A percentile compares a stretch with the other conserved stretches of the same genome.
Evolutionary conservation across 2,797 vertebrate species (phyloP).

Genomic region (Mus caroli): DNA sequence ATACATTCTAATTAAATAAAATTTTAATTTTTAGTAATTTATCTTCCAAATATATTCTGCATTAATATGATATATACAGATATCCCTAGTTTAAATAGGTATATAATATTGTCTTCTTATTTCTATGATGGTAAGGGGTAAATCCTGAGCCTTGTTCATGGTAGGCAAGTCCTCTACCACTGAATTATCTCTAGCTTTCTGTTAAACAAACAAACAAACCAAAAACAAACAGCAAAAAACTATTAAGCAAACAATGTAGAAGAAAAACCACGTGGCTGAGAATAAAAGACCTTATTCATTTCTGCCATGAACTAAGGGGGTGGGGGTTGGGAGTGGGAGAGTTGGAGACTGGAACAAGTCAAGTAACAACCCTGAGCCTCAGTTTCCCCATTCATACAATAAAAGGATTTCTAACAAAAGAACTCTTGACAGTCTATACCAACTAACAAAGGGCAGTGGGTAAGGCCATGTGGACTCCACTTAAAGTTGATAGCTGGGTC

Average conservation of each 20-base stretch:
- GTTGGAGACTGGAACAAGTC: constrained; percentile 2
- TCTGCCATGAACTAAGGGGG: constrained; percentile 8
- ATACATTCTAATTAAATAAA: constrained; percentile 32
- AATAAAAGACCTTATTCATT: constrained; percentile 2
- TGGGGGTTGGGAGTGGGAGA: background rate
- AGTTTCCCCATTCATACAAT: background rate
- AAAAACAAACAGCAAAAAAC: background rate
- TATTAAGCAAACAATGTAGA: background rate
- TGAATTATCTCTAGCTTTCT: background rate
- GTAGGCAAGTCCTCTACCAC: background rate
- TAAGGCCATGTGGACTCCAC: background rate
- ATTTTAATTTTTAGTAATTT: constrained; percentile 31
- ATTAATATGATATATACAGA: background rate
- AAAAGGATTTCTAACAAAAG: background rate
- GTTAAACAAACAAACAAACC: background rate
- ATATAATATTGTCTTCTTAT: constrained; percentile 2
- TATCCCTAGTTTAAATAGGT: background rate
- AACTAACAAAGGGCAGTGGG: constrained; percentile 11
- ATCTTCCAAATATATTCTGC: constrained; percentile 2
- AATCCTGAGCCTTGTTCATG: background rate
- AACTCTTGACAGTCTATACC: background rate
- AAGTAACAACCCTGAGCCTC: background rate
- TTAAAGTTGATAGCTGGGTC: constrained; percentile 37
- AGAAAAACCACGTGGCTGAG: background rate
- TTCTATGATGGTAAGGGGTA: background rate